phyloP scores from a whole-genome alignment of 2,888 invertebrate species.

The Aelia acuminata region DNA sequence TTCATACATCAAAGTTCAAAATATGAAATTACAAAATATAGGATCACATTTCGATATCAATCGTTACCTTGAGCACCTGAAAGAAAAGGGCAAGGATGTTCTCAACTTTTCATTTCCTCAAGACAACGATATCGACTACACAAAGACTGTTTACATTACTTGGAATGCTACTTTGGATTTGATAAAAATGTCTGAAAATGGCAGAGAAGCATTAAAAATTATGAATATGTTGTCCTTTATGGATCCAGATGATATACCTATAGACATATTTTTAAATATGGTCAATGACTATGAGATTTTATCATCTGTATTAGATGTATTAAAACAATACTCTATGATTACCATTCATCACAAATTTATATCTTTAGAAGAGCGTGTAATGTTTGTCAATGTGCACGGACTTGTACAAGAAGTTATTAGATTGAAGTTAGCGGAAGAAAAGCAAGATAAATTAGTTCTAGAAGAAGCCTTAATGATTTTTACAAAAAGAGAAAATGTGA shows the following conservation, averaged over 20 bases:
- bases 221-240: slow-evolving; percentile 59
- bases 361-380: slow-evolving; percentile 1
- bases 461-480: slow-evolving; percentile 17
- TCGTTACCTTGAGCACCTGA: slow-evolving; percentile 54
- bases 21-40: slow-evolving; percentile 26
- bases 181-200: slow-evolving; percentile 53
- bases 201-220: slow-evolving; percentile 52
- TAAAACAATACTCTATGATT: slow-evolving; percentile 59
- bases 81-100: slow-evolving; percentile 15
- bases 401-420: slow-evolving; percentile 58
- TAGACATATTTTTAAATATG: slow-evolving; percentile 52
- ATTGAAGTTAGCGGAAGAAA: slow-evolving; percentile 31
- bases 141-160: slow-evolving; percentile 55
- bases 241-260: slow-evolving; percentile 58
- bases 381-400: slow-evolving; percentile 55
- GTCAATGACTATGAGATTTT: slow-evolving; percentile 6
- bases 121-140: slow-evolving; percentile 53
- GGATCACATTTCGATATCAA: slow-evolving; percentile 43
- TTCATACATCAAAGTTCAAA: slow-evolving; percentile 53
- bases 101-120: slow-evolving; percentile 54
- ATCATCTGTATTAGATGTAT: slow-evolving; percentile 42
- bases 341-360: neutral
- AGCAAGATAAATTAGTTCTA: slow-evolving; percentile 49
- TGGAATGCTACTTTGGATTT: slow-evolving; percentile 57
- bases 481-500: neutral